Conservation (phyloP, 2,113 vertebrate species). For the Calidris pygmaea region DNA sequence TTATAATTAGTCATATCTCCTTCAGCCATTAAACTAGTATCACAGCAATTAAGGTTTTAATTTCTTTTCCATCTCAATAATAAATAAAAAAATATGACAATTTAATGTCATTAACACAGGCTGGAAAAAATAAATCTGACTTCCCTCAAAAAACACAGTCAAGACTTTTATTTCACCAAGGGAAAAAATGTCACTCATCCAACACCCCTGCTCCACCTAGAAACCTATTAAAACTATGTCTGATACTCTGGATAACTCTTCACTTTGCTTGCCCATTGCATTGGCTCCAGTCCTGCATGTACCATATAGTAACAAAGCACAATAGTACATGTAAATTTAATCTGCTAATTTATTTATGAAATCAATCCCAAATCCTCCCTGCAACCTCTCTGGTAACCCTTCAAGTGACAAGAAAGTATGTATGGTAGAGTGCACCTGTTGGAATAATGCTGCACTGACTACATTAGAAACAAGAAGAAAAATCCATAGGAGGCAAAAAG, state of each 20-base stretch:
- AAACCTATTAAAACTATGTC: background rate
- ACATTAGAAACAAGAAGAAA: background rate
- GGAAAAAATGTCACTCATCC: background rate
- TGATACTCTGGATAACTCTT: background rate
- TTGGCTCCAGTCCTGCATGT: background rate
- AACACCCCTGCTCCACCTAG: background rate
- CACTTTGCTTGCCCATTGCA: background rate
- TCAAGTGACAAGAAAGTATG: background rate
- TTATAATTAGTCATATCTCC: background rate
- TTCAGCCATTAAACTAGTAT: background rate
- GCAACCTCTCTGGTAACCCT: background rate
- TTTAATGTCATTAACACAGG: background rate
- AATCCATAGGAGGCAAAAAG: background rate
- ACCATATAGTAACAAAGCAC: background rate
- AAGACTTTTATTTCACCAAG: background rate
- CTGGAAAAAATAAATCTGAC: background rate
- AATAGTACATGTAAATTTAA: background rate
- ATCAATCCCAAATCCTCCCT: background rate
- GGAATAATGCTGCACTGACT: background rate
- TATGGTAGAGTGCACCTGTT: background rate
- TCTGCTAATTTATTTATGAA: background rate
- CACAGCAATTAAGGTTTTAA: background rate
- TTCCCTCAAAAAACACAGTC: background rate
- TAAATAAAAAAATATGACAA: background rate
- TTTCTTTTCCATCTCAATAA: background rate